phyloP scores from a whole-genome alignment of 2,888 invertebrate species.

The Drosophila nr. perissopoda region DNA sequence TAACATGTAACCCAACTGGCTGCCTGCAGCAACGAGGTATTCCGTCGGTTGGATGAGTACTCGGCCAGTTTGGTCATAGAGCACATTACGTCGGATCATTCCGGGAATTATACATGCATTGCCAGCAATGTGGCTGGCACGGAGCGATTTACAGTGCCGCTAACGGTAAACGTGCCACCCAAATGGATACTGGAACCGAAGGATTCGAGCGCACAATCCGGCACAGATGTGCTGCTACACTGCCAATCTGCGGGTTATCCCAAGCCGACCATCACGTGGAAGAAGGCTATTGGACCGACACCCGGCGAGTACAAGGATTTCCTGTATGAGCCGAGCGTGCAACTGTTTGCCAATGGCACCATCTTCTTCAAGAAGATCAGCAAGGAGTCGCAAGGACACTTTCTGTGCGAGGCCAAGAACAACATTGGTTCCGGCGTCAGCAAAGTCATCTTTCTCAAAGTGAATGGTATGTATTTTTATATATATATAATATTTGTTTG shows the following conservation, averaged over 20 bases:
- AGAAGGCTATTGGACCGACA: slow-evolving; percentile 92
- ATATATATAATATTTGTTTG: neutral
- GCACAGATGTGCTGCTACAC: slow-evolving; percentile 93
- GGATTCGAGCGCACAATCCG: slow-evolving; percentile 92
- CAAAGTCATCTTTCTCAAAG: slow-evolving; percentile 95
- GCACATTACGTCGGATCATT: slow-evolving; percentile 92
- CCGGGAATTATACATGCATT: slow-evolving; percentile 96
- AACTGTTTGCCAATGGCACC: slow-evolving; percentile 92
- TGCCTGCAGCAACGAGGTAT: slow-evolving; percentile 85
- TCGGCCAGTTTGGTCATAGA: slow-evolving; percentile 94
- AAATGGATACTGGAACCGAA: slow-evolving; percentile 94
- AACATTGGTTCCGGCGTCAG: slow-evolving; percentile 96
- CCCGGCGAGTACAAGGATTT: slow-evolving; percentile 94
- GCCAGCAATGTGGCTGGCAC: slow-evolving; percentile 93
- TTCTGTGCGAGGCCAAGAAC: slow-evolving; percentile 96
- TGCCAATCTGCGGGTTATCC: slow-evolving; percentile 97
- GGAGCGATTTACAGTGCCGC: slow-evolving; percentile 91
- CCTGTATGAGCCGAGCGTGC: slow-evolving; percentile 91
- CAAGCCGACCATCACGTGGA: slow-evolving; percentile 94
- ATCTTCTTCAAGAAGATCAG: slow-evolving; percentile 92
- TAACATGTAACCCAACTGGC: neutral
- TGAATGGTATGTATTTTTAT: slow-evolving; percentile 89
- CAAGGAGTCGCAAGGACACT: slow-evolving; percentile 95
- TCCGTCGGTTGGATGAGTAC: slow-evolving; percentile 91
- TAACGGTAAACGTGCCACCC: slow-evolving; percentile 95